Evolutionary conservation across 2,113 vertebrate genomes (phyloP).

Genomic region (Cavia porcellus): DNA sequence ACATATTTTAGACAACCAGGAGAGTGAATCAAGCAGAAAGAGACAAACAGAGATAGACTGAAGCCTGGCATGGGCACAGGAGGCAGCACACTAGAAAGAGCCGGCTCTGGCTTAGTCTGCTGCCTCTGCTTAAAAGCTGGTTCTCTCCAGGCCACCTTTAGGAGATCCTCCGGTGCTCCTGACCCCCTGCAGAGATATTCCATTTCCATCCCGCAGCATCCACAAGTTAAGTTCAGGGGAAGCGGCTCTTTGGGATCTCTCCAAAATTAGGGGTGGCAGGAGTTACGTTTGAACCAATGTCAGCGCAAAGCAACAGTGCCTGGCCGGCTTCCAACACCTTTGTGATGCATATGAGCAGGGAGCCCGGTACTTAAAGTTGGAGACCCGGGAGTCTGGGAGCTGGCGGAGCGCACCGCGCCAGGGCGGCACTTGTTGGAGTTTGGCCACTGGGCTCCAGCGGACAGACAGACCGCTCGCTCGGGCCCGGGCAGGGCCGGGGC

Average conservation of each 20-base stretch:
- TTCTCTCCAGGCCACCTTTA: conserved; percentile 62
- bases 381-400: not conserved
- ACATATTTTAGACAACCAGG: conserved; percentile 85
- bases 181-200: conserved; percentile 14
- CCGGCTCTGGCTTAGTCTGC: conserved; percentile 67
- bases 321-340: conserved; percentile 85
- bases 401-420: not conserved
- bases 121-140: conserved; percentile 57
- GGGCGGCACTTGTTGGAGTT: conserved; percentile 35
- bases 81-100: conserved; percentile 63
- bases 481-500: conserved; percentile 34
- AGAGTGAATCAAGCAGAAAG: conserved; percentile 82
- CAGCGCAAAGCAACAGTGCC: conserved; percentile 81
- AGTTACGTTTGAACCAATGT: conserved; percentile 86
- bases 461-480: not conserved
- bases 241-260: conserved; percentile 84
- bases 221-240: conserved; percentile 83
- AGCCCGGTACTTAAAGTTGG: conserved; percentile 86
- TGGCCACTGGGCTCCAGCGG: not conserved
- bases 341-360: conserved; percentile 84
- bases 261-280: conserved; percentile 84
- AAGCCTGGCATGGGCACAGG: conserved; percentile 83
- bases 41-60: conserved; percentile 88
- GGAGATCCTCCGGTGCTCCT: not conserved
- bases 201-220: conserved; percentile 44